Base-by-base conservation (phyloP, 2,113 vertebrate species). In the Cynoglossus semilaevis region DNA sequence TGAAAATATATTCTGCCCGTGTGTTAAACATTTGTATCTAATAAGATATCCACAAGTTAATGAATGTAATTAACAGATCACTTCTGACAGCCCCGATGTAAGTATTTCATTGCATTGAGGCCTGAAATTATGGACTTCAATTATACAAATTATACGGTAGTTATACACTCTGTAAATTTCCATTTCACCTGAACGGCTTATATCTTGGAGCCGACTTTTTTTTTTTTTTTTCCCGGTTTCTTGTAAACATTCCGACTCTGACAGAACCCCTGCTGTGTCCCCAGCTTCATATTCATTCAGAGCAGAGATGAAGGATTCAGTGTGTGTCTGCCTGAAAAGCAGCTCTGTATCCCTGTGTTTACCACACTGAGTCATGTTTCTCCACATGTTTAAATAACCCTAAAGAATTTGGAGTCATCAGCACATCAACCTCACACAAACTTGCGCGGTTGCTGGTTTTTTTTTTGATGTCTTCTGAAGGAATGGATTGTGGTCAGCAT, bases 311-410 rank as follows among this genome's bases (percentile, higher is more conserved):
- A 90, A 90, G 55, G 65, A 65, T 57, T 54, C 67, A 77, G 67
- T 90, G 77, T 89, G 69, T 65, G 67, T 41, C 11, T 14, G 60
- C 37, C 59, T 87, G 57, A 88, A 88, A 86, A 64, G 83, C 51
- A 51, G 76, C 51, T 42, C 80, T 90, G 85, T 89, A 80, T 57
- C 57, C 50, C 48, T 40, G 19, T 85, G 85, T 89, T 85, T 86
- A 60, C 81, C 18, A 7, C 67, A 22, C 61, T 10, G 15, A 60
- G 3, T 29, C 38, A 41, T 41, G 38, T 41, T 41, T 40, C 14
- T 13, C 38, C 38, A 41, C 10, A 42, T 72, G 79, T 84, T 78
- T 76, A 51, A 58, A 71, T 43, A 64, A 82, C 55, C 63, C 44
- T 51, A 58, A 41, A 45, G 48, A 22, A 73, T 77, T 81, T 47